phyloP scores from a whole-genome alignment of 2,888 invertebrate species.

The Rotaria macrura region DNA sequence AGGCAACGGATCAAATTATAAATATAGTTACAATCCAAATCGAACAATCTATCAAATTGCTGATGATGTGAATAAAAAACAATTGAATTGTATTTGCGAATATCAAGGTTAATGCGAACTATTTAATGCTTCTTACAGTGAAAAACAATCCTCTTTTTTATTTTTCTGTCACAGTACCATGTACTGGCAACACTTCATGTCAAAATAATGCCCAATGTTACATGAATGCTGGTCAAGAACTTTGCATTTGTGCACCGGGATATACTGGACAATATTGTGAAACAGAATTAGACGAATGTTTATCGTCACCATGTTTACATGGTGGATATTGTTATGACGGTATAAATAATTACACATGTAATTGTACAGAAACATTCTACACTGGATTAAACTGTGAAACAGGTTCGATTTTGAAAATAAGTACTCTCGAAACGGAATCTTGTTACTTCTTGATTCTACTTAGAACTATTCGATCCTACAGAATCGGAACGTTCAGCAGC shows the following conservation, averaged over 20 bases:
- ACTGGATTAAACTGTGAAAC: conserved; percentile 34
- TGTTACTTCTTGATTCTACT: neutral
- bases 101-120: conserved; percentile 31
- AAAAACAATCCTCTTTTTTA: neutral
- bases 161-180: neutral
- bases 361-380: conserved; percentile 21
- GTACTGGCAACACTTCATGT: conserved; percentile 14
- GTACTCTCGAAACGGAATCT: neutral
- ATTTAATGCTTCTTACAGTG: neutral
- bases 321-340: conserved; percentile 17
- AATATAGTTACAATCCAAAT: neutral
- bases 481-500: neutral
- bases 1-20: neutral
- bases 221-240: conserved; percentile 23
- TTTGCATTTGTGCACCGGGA: conserved; percentile 24
- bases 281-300: conserved; percentile 22
- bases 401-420: conserved; percentile 34
- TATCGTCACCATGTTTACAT: conserved; percentile 30
- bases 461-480: neutral
- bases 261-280: conserved; percentile 24
- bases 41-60: conserved; percentile 14
- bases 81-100: conserved; percentile 24
- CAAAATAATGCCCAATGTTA: conserved; percentile 27
- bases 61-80: neutral
- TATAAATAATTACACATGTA: conserved; percentile 30